A percentile compares a stretch with the other conserved stretches of the same genome.
phyloP scores from a whole-genome alignment of 2,113 vertebrate species.

The Pipra filicauda region DNA sequence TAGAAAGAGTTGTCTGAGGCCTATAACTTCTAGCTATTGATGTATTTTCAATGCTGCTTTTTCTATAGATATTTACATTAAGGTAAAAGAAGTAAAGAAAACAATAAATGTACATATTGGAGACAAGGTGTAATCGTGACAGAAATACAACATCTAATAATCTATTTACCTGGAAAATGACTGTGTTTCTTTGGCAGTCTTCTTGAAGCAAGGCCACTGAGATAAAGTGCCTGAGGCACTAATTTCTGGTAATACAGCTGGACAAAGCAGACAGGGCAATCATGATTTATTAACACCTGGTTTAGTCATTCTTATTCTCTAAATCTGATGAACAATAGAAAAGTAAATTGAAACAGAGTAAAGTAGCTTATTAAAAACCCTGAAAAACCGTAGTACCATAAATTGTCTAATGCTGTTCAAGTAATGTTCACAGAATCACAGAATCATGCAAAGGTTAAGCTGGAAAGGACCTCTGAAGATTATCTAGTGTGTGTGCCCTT shows the following conservation, averaged over 20 bases:
- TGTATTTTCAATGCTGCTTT: not conserved
- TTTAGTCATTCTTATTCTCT: not conserved
- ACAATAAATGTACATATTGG: not conserved
- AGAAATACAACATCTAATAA: not conserved
- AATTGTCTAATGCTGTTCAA: not conserved
- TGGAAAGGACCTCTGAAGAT: not conserved
- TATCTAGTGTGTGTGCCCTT: not conserved
- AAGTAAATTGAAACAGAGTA: not conserved
- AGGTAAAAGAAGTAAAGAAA: not conserved
- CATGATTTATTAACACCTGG: not conserved
- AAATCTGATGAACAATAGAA: not conserved
- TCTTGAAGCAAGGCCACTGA: not conserved
- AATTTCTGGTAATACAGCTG: not conserved
- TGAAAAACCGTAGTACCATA: not conserved
- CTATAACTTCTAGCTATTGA: not conserved
- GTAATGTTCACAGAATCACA: not conserved
- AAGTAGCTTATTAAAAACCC: not conserved
- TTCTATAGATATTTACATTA: not conserved
- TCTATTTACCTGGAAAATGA: not conserved
- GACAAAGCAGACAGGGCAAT: not conserved
- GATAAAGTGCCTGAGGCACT: no score
- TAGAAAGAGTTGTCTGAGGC: not conserved
- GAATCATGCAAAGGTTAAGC: not conserved
- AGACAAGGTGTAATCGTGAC: not conserved
- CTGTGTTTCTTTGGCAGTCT: not conserved